Evolutionary conservation across 2,113 vertebrate genomes (phyloP), one percentile per base, ranked within the genome.

Genomic region (Cisticola juncidis): DNA sequence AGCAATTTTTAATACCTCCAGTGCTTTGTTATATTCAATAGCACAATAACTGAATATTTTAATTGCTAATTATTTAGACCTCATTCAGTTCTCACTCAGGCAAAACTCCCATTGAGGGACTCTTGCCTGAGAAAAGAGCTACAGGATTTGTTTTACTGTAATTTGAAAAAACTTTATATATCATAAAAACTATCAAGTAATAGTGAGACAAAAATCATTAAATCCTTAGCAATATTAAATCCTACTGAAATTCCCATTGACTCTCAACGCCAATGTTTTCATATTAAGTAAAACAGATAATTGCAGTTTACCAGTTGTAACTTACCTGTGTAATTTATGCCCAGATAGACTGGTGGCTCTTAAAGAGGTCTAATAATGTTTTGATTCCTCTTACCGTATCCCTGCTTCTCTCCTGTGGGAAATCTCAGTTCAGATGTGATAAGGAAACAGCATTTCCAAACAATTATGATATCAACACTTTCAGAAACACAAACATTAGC

Each of bases 31-130:
- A 95, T 96, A 96, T 96, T 91, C 93, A 93, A 92, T 90, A 92
- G 94, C 90, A 96, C 91, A 97, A 95, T 97, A 95, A 97, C 95
- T 64, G 94, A 97, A 93, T 97, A 97, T 97, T 97, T 97, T 96
- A 96, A 97, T 96, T 95, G 96, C 95, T 96, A 96, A 95, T 96
- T 96, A 96, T 96, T 96, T 95, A 96, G 95, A 97, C 92, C 93
- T 96, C 94, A 96, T 96, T 96, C 96, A 96, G 93, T 96, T 95
- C 93, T 96, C 95, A 96, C 86, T 96, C 92, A 97, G 90, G 94
- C 96, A 96, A 97, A 97, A 97, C 93, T 97, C 96, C 94, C 94
- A 86, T 91, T 96, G 93, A 97, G 94, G 92, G 92, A 95, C 80
- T 96, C 85, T 95, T 95, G 71, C 87, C 60, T 81, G 44, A 92